Evolutionary conservation across 2,797 vertebrate genomes (phyloP).

Genomic region (Eulemur coronatus): DNA sequence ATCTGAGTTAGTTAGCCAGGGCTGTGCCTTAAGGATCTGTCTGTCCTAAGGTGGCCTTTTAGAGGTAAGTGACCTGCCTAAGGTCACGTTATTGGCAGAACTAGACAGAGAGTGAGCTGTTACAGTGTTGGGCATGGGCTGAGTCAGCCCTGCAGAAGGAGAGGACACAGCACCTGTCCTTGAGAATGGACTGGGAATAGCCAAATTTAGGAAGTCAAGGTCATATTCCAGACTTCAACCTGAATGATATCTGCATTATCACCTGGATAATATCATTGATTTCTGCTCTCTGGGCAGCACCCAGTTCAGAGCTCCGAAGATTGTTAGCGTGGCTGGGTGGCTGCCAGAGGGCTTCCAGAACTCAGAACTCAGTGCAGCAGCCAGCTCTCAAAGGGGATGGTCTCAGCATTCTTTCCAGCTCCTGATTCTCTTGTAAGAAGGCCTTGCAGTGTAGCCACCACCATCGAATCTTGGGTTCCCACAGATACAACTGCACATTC

Average conservation of each 20-base stretch:
- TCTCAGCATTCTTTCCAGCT: background rate
- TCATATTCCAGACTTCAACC: background rate
- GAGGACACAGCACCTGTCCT: background rate
- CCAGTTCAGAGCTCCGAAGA: background rate
- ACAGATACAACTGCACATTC: background rate
- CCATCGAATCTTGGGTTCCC: background rate
- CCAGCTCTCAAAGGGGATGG: background rate
- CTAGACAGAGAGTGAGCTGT: background rate
- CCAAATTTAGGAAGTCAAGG: conserved; percentile 6
- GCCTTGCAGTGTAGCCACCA: accelerated
- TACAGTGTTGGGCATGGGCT: accelerated
- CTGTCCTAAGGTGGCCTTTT: background rate
- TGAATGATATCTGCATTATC: background rate
- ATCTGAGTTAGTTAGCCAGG: background rate
- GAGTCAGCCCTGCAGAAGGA: background rate
- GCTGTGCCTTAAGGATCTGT: background rate
- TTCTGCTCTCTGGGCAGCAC: background rate
- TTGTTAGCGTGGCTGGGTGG: background rate
- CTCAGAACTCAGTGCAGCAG: background rate
- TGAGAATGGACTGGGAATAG: background rate
- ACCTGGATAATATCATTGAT: background rate
- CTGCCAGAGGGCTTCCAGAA: background rate
- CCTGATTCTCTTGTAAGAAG: background rate
- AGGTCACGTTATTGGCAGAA: background rate
- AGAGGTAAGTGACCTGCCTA: background rate